phyloP scores from a whole-genome alignment of 2,888 invertebrate genomes.

The Drymonia ruficornis region DNA sequence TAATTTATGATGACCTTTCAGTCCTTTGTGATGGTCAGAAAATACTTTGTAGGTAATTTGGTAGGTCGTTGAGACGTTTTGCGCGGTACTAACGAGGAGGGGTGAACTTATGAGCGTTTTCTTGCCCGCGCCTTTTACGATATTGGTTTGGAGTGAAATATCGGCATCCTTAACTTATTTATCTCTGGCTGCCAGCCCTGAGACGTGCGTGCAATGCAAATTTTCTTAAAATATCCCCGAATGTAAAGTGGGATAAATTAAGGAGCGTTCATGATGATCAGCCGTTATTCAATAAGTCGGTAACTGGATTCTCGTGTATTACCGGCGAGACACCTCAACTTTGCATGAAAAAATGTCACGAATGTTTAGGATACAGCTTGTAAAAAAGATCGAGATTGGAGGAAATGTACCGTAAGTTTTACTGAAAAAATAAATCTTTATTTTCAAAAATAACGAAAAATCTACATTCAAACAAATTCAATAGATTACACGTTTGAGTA shows the following conservation, averaged over 20 bases:
- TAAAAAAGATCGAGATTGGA: no score
- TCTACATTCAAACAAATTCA: no score
- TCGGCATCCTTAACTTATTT: constrained; percentile 70
- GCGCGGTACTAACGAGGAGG: constrained; percentile 12
- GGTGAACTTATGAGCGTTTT: constrained; percentile 53
- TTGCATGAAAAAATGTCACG: background rate
- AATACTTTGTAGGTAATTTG: constrained; percentile 15
- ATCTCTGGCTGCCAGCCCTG: constrained; percentile 62
- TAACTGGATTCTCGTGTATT: constrained; percentile 4
- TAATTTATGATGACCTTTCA: constrained; percentile 45
- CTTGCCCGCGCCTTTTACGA: constrained; percentile 62
- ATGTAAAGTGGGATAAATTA: constrained; percentile 63
- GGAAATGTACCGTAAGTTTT: no score
- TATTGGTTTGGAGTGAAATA: constrained; percentile 76
- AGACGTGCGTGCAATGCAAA: constrained; percentile 70
- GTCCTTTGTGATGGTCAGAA: constrained; percentile 34
- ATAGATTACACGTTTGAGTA: no score
- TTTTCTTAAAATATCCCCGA: constrained; percentile 48
- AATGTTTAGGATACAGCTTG: no score
- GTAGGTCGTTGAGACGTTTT: constrained; percentile 6
- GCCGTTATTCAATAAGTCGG: constrained; percentile 39
- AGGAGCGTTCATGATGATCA: constrained; percentile 45
- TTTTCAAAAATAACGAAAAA: no score
- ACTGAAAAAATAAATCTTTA: no score
- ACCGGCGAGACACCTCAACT: background rate